Conservation (phyloP, 2,113 vertebrate species). For the Agelaius tricolor region DNA sequence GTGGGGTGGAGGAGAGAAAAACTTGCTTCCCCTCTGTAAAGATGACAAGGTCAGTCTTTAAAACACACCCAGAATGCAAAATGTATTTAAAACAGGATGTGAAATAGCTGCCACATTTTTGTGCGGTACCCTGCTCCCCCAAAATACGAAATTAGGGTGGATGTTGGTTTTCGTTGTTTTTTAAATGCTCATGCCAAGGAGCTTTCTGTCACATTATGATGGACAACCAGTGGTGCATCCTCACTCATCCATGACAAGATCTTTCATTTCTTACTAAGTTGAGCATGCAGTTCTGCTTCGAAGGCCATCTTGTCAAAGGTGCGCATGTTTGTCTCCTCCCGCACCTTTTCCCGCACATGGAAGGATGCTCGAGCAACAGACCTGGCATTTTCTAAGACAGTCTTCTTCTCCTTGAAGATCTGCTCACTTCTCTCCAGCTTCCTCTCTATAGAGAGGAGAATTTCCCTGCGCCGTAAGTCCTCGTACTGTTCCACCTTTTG, state of each 20-base stretch:
- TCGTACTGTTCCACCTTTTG: conserved; percentile 91
- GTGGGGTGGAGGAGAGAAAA: not conserved
- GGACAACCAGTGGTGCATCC: not conserved
- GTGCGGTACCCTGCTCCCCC: conserved; percentile 48
- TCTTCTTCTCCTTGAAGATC: conserved; percentile 89
- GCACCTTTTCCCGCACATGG: conserved; percentile 91
- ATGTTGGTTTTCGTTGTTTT: not conserved
- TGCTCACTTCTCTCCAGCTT: conserved; percentile 97
- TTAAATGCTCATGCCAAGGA: not conserved
- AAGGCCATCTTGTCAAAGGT: conserved; percentile 98
- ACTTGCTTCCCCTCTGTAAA: not conserved
- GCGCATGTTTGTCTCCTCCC: conserved; percentile 91
- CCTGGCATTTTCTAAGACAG: conserved; percentile 91
- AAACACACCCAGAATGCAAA: not conserved
- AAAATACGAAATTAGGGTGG: conserved; percentile 6
- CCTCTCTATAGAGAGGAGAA: conserved; percentile 92
- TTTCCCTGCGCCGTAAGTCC: conserved; percentile 84
- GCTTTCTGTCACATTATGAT: not conserved
- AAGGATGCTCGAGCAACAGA: conserved; percentile 94
- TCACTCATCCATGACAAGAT: not conserved
- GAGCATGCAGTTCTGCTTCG: conserved; percentile 92
- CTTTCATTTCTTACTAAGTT: conserved; percentile 88
- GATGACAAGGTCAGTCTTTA: not conserved
- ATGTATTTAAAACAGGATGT: not conserved
- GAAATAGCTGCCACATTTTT: conserved; percentile 64